Percentiles rank a stretch among this genome's conserved stretches.
Conservation (phyloP, 1,140 invertebrate genomes). For the Rhynchophorus ferrugineus region DNA sequence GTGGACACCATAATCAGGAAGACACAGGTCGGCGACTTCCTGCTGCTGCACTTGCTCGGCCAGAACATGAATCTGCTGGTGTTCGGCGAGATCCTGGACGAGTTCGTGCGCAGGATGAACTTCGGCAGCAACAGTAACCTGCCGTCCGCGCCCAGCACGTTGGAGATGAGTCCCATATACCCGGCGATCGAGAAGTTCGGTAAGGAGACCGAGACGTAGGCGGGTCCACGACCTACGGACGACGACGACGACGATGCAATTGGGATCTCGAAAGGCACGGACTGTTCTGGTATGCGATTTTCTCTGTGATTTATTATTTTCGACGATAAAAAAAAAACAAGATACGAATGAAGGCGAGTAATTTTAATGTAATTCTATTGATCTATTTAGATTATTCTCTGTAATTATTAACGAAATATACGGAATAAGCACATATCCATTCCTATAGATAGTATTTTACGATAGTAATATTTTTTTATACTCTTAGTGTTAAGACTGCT, state of each 20-base stretch:
- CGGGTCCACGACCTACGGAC: background rate
- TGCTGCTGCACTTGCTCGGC: constrained; percentile 70
- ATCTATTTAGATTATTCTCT: no score
- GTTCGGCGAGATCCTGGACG: constrained; percentile 66
- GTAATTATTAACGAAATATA: no score
- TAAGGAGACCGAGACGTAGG: constrained; percentile 73
- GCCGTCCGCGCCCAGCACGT: constrained; percentile 72
- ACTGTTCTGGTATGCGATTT: no score
- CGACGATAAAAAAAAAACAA: no score
- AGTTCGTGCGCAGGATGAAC: constrained; percentile 55
- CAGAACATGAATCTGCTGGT: constrained; percentile 78
- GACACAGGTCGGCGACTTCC: constrained; percentile 80
- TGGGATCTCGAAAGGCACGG: no score
- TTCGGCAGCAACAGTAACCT: constrained; percentile 58
- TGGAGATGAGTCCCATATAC: constrained; percentile 79
- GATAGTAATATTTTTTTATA: background rate
- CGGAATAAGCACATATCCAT: constrained; percentile 19
- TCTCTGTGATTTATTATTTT: no score
- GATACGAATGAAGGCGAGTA: no score
- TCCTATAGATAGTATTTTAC: constrained; percentile 5
- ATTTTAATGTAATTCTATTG: no score
- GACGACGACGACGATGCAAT: background rate
- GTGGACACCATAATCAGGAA: constrained; percentile 64
- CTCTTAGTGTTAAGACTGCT: constrained; percentile 6
- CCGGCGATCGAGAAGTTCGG: constrained; percentile 66